Percentiles rank a stretch among this genome's conserved stretches.
Conservation (phyloP, 2,888 invertebrate genomes). For the Spicauda simplicius region DNA sequence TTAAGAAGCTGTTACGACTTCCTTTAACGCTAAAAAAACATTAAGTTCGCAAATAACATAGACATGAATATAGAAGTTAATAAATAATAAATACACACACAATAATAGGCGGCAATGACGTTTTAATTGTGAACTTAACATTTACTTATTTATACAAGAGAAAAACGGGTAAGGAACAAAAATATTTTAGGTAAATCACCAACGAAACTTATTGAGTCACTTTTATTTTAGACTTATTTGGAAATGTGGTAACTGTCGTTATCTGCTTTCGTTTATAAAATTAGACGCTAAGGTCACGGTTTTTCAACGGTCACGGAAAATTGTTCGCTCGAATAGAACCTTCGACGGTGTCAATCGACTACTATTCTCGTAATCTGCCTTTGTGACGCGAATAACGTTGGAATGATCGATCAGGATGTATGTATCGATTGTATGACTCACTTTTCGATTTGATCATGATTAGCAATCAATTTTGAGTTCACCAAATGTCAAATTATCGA, state of each 20-base stretch:
- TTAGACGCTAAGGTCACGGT: constrained; percentile 20
- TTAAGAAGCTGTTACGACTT: too few species aligned
- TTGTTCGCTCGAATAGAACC: constrained; percentile 15
- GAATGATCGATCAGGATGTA: constrained; percentile 1
- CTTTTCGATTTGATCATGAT: neutral
- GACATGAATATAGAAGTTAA: too few species aligned
- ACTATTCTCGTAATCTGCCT: neutral
- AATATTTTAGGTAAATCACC: neutral
- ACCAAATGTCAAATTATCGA: constrained; percentile 13
- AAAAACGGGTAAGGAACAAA: too few species aligned
- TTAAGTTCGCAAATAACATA: too few species aligned
- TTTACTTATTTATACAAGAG: too few species aligned
- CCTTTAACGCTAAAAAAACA: too few species aligned
- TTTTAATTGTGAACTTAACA: too few species aligned
- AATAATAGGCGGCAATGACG: too few species aligned
- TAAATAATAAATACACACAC: too few species aligned
- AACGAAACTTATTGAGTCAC: neutral
- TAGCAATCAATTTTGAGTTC: constrained; percentile 14
- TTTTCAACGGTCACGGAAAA: constrained; percentile 20
- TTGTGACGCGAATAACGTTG: constrained; percentile 4
- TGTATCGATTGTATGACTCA: neutral
- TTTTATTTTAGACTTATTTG: neutral
- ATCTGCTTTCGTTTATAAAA: constrained; percentile 22
- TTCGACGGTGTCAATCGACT: constrained; percentile 30
- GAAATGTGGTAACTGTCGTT: neutral